Evolutionary conservation across 2,113 vertebrate genomes (phyloP).

Genomic region (Eleginops maclovinus): DNA sequence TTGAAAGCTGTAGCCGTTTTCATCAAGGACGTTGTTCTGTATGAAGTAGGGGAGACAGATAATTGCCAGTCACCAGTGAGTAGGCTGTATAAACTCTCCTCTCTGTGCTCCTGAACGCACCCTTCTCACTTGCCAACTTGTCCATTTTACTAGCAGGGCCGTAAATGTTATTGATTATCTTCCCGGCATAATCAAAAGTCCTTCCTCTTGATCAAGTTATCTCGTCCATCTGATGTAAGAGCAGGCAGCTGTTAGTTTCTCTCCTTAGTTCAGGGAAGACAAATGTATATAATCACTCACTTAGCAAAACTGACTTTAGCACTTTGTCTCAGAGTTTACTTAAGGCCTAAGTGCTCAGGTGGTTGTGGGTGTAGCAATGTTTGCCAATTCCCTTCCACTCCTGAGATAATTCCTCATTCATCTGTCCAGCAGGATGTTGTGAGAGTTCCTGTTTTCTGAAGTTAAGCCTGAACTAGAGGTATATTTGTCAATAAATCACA

Average conservation of each 20-base stretch:
- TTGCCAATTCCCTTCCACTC: constrained; percentile 70
- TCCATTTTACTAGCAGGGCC: not conserved
- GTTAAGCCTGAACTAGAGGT: constrained; percentile 37
- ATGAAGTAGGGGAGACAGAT: constrained; percentile 82
- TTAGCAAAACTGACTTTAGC: constrained; percentile 27
- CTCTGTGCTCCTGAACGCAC: not conserved
- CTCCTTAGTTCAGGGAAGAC: constrained; percentile 13
- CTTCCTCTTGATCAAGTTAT: constrained; percentile 8
- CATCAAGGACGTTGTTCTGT: constrained; percentile 92
- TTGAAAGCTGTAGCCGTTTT: constrained; percentile 92
- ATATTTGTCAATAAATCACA: constrained; percentile 58
- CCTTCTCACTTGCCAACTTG: not conserved
- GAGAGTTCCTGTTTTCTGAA: constrained; percentile 73
- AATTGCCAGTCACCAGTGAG: constrained; percentile 89
- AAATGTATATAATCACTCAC: constrained; percentile 16
- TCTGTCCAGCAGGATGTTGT: constrained; percentile 70
- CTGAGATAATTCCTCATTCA: constrained; percentile 49
- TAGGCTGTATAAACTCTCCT: constrained; percentile 7
- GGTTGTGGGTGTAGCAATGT: constrained; percentile 74
- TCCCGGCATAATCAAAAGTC: constrained; percentile 7
- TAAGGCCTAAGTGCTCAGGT: constrained; percentile 33
- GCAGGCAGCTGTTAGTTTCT: constrained; percentile 2
- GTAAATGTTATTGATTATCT: constrained; percentile 16
- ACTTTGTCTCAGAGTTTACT: constrained; percentile 61
- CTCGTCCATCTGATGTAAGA: not conserved